Evolutionary conservation across 2,113 vertebrate genomes (phyloP).

Genomic region (Siniperca chuatsi): DNA sequence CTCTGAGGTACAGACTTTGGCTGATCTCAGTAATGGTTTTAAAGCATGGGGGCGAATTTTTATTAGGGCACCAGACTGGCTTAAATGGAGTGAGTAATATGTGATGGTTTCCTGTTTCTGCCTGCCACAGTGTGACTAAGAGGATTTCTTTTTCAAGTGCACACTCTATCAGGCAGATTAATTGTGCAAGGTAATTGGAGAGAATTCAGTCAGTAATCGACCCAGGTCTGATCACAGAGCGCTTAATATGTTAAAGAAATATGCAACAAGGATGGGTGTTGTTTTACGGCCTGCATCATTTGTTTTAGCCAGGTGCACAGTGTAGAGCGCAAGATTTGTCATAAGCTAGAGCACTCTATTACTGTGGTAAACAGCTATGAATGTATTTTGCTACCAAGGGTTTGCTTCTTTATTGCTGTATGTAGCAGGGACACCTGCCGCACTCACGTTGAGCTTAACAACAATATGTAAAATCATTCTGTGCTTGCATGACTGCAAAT

Average conservation of each 20-base stretch:
- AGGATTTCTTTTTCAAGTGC: conserved; percentile 11
- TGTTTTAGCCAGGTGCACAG: neutral
- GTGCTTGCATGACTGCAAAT: neutral
- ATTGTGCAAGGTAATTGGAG: neutral
- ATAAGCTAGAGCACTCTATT: neutral
- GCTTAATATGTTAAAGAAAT: conserved; percentile 15
- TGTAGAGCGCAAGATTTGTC: neutral
- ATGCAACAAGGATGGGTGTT: neutral
- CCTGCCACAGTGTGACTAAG: conserved; percentile 25
- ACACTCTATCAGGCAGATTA: conserved; percentile 4
- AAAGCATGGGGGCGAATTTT: conserved; percentile 4
- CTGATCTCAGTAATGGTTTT: conserved; percentile 12
- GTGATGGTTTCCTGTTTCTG: conserved; percentile 23
- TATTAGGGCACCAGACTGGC: neutral
- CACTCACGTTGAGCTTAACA: neutral
- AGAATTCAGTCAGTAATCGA: neutral
- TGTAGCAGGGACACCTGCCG: neutral
- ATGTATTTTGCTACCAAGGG: conserved; percentile 34
- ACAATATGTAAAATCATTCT: neutral
- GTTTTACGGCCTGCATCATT: conserved; percentile 3
- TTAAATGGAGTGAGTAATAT: conserved; percentile 17
- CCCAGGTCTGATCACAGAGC: conserved; percentile 26
- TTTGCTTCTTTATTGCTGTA: conserved; percentile 2
- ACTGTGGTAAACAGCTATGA: neutral
- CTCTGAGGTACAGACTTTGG: neutral